Percentiles rank a stretch among this genome's conserved stretches.
These are phyloP conservation scores for Dasyornis broadbenti DNA, from an alignment of 2,113 vertebrate genomes.

Conservation along the genomic window DNA sequence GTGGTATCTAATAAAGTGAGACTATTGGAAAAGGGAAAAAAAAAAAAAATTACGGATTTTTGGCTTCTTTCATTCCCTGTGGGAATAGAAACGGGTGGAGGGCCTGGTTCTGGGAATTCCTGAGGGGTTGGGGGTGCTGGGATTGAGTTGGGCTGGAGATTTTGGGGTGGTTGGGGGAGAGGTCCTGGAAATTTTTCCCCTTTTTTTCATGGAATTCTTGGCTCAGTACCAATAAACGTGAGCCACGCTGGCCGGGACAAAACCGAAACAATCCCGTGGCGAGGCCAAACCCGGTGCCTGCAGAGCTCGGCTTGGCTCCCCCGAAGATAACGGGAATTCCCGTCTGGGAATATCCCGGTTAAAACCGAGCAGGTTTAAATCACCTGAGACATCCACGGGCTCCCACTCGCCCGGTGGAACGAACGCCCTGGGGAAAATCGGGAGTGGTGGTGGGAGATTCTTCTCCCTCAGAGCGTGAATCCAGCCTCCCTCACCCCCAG, in stretches of 20 bases:
- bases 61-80: not conserved
- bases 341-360: not conserved
- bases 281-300: too few relatives aligned
- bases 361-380: accelerated
- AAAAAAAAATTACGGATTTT: accelerated
- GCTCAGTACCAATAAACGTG: too few relatives aligned
- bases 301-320: too few relatives aligned
- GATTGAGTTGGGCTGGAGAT: accelerated
- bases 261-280: too few relatives aligned
- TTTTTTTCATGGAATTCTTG: too few relatives aligned
- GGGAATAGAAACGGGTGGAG: accelerated
- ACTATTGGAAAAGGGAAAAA: conserved; percentile 36
- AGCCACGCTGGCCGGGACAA: too few relatives aligned
- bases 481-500: accelerated
- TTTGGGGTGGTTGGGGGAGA: not conserved
- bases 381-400: accelerated
- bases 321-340: accelerated
- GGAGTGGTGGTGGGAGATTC: accelerated
- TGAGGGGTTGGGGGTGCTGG: not conserved
- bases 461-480: accelerated
- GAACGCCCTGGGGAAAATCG: too few relatives aligned
- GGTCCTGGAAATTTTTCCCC: too few relatives aligned
- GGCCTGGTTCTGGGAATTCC: not conserved
- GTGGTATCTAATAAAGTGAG: conserved; percentile 78
- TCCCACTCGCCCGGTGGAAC: accelerated